Evolutionary conservation across 2,797 vertebrate species (phyloP).

Genomic region (Distichodus sexfasciatus): DNA sequence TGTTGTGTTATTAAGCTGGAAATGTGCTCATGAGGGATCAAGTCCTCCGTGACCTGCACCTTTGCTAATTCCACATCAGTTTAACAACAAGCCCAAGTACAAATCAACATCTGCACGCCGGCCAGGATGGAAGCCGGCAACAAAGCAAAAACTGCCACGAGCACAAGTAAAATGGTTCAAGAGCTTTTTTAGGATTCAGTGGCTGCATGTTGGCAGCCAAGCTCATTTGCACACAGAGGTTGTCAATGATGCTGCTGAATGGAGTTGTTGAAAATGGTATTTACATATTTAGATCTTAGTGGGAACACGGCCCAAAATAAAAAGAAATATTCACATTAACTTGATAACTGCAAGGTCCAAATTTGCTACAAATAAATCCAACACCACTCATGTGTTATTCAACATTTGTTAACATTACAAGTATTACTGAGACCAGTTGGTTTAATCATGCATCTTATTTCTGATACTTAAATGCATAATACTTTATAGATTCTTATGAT

Average conservation of each 20-base stretch:
- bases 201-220: neutral
- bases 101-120: neutral
- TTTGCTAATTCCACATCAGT: neutral
- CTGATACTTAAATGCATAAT: no score
- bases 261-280: conserved; percentile 1
- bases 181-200: neutral
- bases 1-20: neutral
- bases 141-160: neutral
- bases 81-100: neutral
- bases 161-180: neutral
- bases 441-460: conserved; percentile 16
- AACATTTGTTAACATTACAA: neutral
- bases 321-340: neutral
- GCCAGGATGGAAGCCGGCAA: neutral
- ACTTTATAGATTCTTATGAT: no score
- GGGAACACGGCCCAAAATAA: neutral
- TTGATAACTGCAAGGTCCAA: neutral
- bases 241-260: neutral
- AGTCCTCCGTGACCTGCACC: neutral
- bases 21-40: neutral
- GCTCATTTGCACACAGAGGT: neutral
- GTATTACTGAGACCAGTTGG: conserved; percentile 18
- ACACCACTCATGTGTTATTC: neutral
- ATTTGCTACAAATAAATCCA: neutral
- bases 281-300: neutral